Evolutionary conservation across 2,888 invertebrate genomes (phyloP).

Genomic region (Microplitis manilae): DNA sequence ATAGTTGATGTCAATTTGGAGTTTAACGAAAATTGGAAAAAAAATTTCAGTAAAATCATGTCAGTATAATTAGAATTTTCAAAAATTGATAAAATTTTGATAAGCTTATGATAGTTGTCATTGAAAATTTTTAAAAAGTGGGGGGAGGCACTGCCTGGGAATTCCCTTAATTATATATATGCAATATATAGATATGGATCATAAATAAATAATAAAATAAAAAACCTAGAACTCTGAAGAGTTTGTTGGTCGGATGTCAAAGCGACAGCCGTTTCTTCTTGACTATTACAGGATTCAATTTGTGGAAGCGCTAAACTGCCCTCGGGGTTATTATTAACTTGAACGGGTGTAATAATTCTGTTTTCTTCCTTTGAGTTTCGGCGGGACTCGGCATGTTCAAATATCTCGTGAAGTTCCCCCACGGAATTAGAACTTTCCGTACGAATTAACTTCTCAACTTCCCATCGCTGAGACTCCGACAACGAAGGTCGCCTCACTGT

Average conservation of each 20-base stretch:
- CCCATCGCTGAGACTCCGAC: conserved; percentile 62
- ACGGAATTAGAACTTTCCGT: conserved; percentile 65
- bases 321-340: conserved; percentile 50
- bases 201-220: background rate
- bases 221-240: background rate
- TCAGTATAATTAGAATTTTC: too few species aligned
- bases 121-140: background rate
- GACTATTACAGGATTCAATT: background rate
- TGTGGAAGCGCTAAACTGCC: conserved; percentile 48
- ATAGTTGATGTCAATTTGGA: too few species aligned
- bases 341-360: conserved; percentile 57
- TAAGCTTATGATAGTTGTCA: too few species aligned
- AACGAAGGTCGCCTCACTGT: conserved; percentile 66
- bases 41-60: too few species aligned
- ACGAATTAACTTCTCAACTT: conserved; percentile 62
- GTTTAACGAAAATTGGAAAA: too few species aligned
- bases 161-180: too few species aligned
- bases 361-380: conserved; percentile 64
- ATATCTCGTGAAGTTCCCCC: conserved; percentile 63
- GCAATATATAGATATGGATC: too few species aligned
- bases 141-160: background rate
- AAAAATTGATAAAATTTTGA: too few species aligned
- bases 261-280: background rate
- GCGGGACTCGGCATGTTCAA: conserved; percentile 63
- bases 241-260: conserved; percentile 34